phyloP scores from a whole-genome alignment of 2,888 invertebrate species.

The Drosophila nigricruria region DNA sequence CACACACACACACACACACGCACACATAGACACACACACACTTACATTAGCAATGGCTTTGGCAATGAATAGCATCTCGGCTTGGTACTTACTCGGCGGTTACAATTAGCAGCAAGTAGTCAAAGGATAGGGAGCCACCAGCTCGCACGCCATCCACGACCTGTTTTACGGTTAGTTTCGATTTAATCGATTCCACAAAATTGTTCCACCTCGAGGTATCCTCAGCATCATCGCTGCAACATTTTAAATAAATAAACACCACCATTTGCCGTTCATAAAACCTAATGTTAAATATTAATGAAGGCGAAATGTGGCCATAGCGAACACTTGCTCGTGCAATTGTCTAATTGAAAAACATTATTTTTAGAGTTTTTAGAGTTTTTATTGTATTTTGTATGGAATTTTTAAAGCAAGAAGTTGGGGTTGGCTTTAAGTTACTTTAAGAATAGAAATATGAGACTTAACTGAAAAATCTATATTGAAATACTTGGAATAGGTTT shows the following conservation, averaged over 20 bases:
- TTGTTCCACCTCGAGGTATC: conserved; percentile 89
- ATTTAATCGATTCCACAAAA: conserved; percentile 91
- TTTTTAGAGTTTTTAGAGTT: neutral
- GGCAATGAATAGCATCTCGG: neutral
- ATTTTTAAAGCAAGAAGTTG: neutral
- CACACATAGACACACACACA: conserved; percentile 6
- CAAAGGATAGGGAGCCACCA: conserved; percentile 93
- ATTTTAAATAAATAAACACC: conserved; percentile 46
- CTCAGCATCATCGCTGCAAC: conserved; percentile 84
- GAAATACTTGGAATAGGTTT: no score
- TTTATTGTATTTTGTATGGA: neutral
- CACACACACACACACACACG: neutral
- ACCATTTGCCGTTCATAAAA: conserved; percentile 49
- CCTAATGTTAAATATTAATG: conserved; percentile 13
- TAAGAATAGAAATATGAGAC: no score
- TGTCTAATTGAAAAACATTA: conserved; percentile 13
- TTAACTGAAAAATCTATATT: no score
- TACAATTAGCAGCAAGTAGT: conserved; percentile 91
- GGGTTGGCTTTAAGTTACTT: no score
- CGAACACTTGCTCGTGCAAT: conserved; percentile 19
- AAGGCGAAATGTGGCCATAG: conserved; percentile 1
- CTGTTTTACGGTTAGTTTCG: conserved; percentile 92
- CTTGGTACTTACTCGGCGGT: conserved; percentile 90
- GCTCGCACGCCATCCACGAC: conserved; percentile 91
- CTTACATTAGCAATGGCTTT: conserved; percentile 10